These are phyloP conservation scores for Cebuella pygmaea DNA, from an alignment of 2,797 vertebrate species.

Conservation along the genomic window DNA sequence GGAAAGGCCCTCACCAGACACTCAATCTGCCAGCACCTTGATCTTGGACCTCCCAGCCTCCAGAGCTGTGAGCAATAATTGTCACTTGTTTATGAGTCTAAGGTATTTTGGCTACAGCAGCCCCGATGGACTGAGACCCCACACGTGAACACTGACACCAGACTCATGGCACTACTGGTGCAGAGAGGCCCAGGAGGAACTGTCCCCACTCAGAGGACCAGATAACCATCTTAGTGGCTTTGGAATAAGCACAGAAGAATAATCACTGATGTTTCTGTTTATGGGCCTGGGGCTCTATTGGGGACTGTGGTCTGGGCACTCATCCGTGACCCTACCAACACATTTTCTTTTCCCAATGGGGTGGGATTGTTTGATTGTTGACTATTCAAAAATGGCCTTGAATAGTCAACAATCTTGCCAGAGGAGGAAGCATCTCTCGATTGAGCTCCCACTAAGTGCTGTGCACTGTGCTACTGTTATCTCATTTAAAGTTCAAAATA, in stretches of 20 bases:
- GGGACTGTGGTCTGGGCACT: background rate
- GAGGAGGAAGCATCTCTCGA: background rate
- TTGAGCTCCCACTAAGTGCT: slow-evolving; percentile 56
- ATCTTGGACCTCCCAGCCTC: no score
- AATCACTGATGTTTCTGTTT: background rate
- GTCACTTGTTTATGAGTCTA: background rate
- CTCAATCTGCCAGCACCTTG: background rate
- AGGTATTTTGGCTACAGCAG: background rate
- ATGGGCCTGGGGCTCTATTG: background rate
- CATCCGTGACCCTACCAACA: background rate
- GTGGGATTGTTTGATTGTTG: no score
- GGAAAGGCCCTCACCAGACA: background rate
- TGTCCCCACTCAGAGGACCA: background rate
- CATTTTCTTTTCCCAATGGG: background rate
- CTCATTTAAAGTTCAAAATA: background rate
- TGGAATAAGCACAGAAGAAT: background rate
- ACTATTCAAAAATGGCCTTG: background rate
- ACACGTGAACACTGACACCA: background rate
- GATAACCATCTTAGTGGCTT: background rate
- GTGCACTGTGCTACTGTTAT: background rate
- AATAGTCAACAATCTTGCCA: background rate
- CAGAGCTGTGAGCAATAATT: background rate
- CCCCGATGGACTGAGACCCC: background rate
- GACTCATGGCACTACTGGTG: background rate
- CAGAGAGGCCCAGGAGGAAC: background rate